phyloP scores from a whole-genome alignment of 2,113 vertebrate genomes.

The Mugil cephalus region DNA sequence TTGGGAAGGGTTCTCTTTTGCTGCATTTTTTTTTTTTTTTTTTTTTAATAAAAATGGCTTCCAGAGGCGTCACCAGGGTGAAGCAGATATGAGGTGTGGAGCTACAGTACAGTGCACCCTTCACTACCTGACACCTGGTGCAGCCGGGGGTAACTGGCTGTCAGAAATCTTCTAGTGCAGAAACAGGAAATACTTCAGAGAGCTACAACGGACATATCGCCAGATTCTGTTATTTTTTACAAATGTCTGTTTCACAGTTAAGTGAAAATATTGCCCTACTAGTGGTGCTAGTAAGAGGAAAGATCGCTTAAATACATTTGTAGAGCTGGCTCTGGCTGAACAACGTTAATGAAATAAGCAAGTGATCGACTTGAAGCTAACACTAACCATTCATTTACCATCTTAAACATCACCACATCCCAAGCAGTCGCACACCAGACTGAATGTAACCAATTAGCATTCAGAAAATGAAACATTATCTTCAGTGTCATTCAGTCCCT shows the following conservation, averaged over 20 bases:
- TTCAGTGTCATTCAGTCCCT: too few species aligned
- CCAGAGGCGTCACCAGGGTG: conserved; percentile 29
- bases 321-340: too few species aligned
- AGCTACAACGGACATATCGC: conserved; percentile 25
- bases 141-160: conserved; percentile 41
- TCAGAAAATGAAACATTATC: too few species aligned
- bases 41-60: neutral
- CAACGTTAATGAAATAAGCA: too few species aligned
- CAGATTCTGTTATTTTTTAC: neutral
- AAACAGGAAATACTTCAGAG: conserved; percentile 46
- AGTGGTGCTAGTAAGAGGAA: neutral
- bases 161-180: conserved; percentile 48
- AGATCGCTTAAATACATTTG: neutral
- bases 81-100: conserved; percentile 10
- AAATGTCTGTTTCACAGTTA: neutral
- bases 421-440: too few species aligned
- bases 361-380: too few species aligned
- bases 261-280: neutral
- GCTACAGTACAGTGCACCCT: conserved; percentile 18
- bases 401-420: too few species aligned
- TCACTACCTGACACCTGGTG: conserved; percentile 30
- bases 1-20: conserved; percentile 22
- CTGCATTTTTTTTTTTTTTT: too few species aligned
- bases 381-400: too few species aligned
- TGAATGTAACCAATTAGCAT: too few species aligned